Conservation (phyloP, 2,888 invertebrate species). For the Papilio protenor region DNA sequence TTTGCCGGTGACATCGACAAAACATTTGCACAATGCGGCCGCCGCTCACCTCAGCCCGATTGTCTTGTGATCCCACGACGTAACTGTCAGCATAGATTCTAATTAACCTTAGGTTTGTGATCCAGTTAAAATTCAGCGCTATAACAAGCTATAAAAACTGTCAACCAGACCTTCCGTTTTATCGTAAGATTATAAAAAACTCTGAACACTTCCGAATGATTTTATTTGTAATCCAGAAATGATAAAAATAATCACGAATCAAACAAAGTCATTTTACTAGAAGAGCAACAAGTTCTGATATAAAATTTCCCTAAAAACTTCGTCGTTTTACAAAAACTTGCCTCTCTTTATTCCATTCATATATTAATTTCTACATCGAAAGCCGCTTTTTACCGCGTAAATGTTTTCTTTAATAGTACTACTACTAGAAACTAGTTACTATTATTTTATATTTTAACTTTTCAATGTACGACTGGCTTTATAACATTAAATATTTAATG, state of each 20-base stretch:
- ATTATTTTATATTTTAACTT: not conserved
- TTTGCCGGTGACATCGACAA: slow-evolving; percentile 16
- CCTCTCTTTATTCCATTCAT: no score
- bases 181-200: not conserved
- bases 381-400: no score
- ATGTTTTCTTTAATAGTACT: no score
- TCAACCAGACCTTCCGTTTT: not conserved
- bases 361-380: no score
- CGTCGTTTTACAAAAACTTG: no score
- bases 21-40: slow-evolving; percentile 35
- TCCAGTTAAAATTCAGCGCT: not conserved
- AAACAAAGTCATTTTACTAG: no score
- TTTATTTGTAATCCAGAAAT: no score
- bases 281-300: no score
- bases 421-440: no score
- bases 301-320: no score
- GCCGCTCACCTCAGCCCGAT: slow-evolving; percentile 31
- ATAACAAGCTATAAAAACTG: not conserved
- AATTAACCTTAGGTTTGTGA: slow-evolving; percentile 2
- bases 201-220: no score
- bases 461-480: not conserved
- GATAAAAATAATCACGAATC: no score
- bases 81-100: slow-evolving; percentile 12
- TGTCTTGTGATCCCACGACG: slow-evolving; percentile 37
- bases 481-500: slow-evolving; percentile 18